phyloP scores from a whole-genome alignment of 2,888 invertebrate species.

The Bombylius major region DNA sequence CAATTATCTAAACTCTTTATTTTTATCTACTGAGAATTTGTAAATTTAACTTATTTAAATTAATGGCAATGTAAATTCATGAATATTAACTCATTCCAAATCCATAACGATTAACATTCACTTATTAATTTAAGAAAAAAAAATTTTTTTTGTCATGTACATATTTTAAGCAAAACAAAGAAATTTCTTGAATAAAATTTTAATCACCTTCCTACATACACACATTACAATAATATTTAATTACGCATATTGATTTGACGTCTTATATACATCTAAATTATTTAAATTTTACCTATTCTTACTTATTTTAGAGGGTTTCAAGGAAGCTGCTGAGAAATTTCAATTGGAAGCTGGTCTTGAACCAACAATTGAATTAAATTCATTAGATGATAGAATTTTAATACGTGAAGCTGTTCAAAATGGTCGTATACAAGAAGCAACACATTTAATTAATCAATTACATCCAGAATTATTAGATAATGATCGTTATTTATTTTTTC shows the following conservation, averaged over 20 bases:
- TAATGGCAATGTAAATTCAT: background rate
- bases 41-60: background rate
- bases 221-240: no score
- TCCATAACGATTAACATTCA: no score
- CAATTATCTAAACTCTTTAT: no score
- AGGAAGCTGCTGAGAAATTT: conserved; percentile 95
- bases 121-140: no score
- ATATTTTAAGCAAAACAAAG: no score
- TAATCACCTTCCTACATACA: no score
- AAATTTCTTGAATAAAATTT: no score
- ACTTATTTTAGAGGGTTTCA: conserved; percentile 61
- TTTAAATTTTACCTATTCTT: background rate
- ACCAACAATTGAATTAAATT: conserved; percentile 65
- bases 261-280: no score
- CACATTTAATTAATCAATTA: conserved; percentile 81
- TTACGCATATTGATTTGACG: no score
- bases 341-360: conserved; percentile 84
- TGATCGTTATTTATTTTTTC: conserved; percentile 90
- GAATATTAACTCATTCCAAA: no score
- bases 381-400: conserved; percentile 79
- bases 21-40: no score
- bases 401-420: conserved; percentile 89
- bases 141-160: no score
- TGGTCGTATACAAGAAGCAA: conserved; percentile 86
- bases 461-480: conserved; percentile 92